Evolutionary conservation across 2,113 vertebrate genomes (phyloP).

Genomic region (Nymphicus hollandicus): DNA sequence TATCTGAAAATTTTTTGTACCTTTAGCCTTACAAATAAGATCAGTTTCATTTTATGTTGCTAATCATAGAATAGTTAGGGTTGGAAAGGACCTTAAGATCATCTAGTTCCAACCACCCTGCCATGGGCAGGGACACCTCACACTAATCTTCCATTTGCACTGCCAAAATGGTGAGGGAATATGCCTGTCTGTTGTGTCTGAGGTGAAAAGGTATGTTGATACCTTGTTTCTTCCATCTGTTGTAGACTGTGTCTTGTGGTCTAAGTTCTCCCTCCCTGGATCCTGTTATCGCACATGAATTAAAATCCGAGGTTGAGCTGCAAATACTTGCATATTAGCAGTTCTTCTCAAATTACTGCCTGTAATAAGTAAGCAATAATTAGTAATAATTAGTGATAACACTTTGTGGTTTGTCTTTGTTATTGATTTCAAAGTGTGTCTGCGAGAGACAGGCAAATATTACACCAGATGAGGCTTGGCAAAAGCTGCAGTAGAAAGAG

Average conservation of each 20-base stretch:
- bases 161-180: neutral
- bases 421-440: neutral
- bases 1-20: neutral
- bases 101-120: too few relatives aligned
- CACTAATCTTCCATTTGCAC: fast-evolving
- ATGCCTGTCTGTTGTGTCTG: neutral
- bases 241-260: neutral
- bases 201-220: neutral
- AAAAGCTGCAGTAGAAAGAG: neutral
- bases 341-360: neutral
- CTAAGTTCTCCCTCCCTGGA: neutral
- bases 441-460: neutral
- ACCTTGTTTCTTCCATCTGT: neutral
- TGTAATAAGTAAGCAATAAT: neutral
- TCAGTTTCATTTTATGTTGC: neutral
- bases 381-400: neutral
- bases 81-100: too few relatives aligned
- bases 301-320: neutral
- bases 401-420: neutral
- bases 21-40: neutral
- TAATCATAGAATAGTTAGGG: too few relatives aligned
- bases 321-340: neutral
- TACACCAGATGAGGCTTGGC: neutral
- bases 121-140: too few relatives aligned
- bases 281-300: neutral